Percentiles rank a stretch among this genome's conserved stretches.
Evolutionary conservation across 2,888 invertebrate species (phyloP).

Genomic region (Philopedon plagiatum): DNA sequence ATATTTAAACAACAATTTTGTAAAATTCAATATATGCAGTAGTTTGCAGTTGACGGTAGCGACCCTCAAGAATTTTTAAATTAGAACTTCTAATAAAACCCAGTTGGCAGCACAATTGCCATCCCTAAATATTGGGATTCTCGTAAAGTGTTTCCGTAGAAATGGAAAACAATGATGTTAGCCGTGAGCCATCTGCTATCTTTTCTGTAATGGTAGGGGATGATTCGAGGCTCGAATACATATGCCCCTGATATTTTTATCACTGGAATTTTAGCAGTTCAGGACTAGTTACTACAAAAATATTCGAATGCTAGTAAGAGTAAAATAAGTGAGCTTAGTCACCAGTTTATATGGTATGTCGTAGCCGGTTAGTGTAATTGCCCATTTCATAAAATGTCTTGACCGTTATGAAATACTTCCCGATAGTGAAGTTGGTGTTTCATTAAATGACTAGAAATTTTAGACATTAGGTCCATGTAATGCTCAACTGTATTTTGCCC

Average conservation of each 20-base stretch:
- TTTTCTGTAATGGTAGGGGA: conserved; percentile 52
- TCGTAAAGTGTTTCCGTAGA: conserved; percentile 59
- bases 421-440: too few species aligned
- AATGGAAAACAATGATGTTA: conserved; percentile 63
- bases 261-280: background rate
- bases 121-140: background rate
- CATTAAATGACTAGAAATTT: too few species aligned
- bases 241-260: conserved; percentile 25
- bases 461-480: too few species aligned
- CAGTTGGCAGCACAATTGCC: conserved; percentile 22
- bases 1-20: background rate
- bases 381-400: too few species aligned
- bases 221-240: conserved; percentile 30
- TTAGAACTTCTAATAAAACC: conserved; percentile 22
- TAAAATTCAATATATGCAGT: background rate
- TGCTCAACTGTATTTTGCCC: too few species aligned
- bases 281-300: background rate
- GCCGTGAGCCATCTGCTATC: conserved; percentile 62
- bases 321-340: background rate
- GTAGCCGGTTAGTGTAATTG: too few species aligned
- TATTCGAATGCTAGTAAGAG: background rate
- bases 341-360: background rate
- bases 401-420: too few species aligned
- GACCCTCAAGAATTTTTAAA: conserved; percentile 13
- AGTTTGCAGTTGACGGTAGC: background rate